Evolutionary conservation across 2,113 vertebrate species (phyloP), one percentile per base, ranked within the genome.

Genomic region (Thunnus maccoyii): DNA sequence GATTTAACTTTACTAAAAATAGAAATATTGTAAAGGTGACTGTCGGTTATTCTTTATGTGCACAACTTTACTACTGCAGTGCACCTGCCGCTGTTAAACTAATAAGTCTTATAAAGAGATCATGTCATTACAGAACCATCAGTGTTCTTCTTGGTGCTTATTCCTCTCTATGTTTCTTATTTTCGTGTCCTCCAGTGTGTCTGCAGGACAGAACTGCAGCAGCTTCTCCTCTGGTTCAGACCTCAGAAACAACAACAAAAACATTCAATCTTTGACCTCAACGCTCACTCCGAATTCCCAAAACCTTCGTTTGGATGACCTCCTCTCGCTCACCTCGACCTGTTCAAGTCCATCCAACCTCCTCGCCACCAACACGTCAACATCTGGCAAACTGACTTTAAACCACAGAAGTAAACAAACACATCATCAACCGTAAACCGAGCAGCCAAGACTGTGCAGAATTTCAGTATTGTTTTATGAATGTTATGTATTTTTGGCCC

Each of bases 221-320:
- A 62, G 48, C 44, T 55, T 11, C 7, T 65, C 55, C 12, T 65
- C 56, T 62, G 17, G 14, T 22, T 63, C 70, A 2, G 50, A 54
- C 66, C 48, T 32, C 61, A 65, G 36, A 1, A 11, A 18, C 13
- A 70, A 48, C 18, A 69, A 58, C 48, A 15, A 16, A 50, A 22
- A 77, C 8, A 56, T 27, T 4, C 1, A 41, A 41, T 13, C 61
- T 20, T 12, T 60, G 65, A 72, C 61, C 13, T 60, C 75, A 67
- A 62, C 6, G 25, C 10, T 1, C 17, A 3, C 1, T 10, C 0
- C 7, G 2, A 47, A 7, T 4, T 25, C 25, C 14, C 41, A 22
- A 25, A 48, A 44, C 51, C 55, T 63, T 10, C 22, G 60, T 0
- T 20, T 8, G 66, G 54, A 65, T 25, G 11, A 57, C 15, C 41